These are phyloP conservation scores for Toxotes jaculatrix DNA, from an alignment of 2,113 vertebrate species.

Conservation along the genomic window DNA sequence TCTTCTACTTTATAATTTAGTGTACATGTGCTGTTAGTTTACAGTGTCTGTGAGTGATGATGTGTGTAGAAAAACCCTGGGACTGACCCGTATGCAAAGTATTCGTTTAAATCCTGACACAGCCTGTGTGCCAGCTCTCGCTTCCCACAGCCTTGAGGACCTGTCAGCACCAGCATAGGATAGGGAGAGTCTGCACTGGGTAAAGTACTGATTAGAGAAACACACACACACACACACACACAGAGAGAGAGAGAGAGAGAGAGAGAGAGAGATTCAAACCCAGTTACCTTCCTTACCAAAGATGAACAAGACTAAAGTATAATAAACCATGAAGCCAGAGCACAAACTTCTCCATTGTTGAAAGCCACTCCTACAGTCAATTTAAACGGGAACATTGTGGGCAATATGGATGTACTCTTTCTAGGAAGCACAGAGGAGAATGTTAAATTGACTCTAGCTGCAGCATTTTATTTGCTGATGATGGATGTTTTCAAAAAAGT, in stretches of 20 bases:
- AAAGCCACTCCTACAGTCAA: conserved; percentile 41
- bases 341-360: conserved; percentile 7
- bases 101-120: conserved; percentile 88
- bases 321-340: conserved; percentile 24
- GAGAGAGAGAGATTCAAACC: neutral
- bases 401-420: conserved; percentile 53
- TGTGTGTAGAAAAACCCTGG: neutral
- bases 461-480: conserved; percentile 71
- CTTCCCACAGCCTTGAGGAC: conserved; percentile 91
- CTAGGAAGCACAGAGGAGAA: conserved; percentile 46
- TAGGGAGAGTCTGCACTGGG: conserved; percentile 86
- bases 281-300: conserved; percentile 3
- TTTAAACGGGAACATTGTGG: conserved; percentile 42
- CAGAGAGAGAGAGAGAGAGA: neutral
- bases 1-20: neutral
- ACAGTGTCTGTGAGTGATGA: conserved; percentile 7
- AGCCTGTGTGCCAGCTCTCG: conserved; percentile 89
- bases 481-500: conserved; percentile 64
- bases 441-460: conserved; percentile 55
- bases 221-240: conserved; percentile 45
- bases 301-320: conserved; percentile 9
- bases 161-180: conserved; percentile 91
- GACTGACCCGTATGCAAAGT: conserved; percentile 91
- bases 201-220: conserved; percentile 85
- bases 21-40: neutral